phyloP scores from a whole-genome alignment of 1,140 invertebrate species.

The Amphibalanus amphitrite region DNA sequence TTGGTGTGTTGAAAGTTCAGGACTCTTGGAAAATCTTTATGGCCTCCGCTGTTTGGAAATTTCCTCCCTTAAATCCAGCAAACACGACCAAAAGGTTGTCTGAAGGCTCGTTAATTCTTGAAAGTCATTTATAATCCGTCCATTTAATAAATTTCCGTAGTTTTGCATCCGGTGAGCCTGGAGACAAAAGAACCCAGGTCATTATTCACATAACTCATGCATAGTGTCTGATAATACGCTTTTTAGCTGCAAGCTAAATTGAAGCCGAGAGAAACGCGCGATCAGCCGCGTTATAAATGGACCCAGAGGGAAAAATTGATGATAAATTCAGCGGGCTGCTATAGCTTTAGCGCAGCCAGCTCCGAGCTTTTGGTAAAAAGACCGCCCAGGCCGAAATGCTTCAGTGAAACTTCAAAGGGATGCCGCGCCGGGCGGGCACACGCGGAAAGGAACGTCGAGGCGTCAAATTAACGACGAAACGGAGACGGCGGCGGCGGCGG shows the following conservation, averaged over 20 bases:
- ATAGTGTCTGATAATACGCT: not conserved
- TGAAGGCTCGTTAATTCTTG: not conserved
- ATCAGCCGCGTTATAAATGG: not conserved
- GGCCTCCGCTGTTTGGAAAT: not conserved
- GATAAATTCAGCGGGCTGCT: not conserved
- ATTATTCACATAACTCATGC: slow-evolving; percentile 1
- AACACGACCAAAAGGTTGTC: not conserved
- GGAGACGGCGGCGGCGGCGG: no score
- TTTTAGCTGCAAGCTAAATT: not conserved
- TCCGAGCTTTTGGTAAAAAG: not conserved
- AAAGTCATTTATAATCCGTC: not conserved
- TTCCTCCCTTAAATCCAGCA: not conserved
- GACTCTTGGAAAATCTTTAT: not conserved
- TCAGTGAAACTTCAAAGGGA: not conserved
- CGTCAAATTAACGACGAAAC: not conserved
- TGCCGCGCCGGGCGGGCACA: not conserved
- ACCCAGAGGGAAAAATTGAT: not conserved
- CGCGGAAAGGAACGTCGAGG: not conserved
- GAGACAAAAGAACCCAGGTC: not conserved
- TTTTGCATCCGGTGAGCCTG: not conserved
- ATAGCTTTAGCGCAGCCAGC: not conserved
- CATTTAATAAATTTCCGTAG: slow-evolving; percentile 2
- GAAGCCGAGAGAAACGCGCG: not conserved
- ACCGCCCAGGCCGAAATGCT: not conserved
- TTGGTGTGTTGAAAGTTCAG: not conserved